Evolutionary conservation across 2,113 vertebrate species (phyloP), one percentile per base, ranked within the genome.

Genomic region (Aspiorhynchus laticeps): DNA sequence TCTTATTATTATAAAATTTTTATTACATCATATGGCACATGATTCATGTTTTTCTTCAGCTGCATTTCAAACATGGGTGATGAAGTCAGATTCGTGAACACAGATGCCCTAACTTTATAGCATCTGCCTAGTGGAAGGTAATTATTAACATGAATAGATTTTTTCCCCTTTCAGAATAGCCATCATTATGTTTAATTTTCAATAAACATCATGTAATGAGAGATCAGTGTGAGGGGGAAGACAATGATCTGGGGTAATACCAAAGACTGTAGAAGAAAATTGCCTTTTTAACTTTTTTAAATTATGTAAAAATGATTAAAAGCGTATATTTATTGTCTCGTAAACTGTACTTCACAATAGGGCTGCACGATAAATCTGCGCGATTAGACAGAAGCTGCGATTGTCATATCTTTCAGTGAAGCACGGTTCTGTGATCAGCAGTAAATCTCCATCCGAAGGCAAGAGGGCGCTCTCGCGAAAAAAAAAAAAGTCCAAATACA

Each of bases 1-100:
- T 43, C 11, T 46, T 46, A 46, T 46, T 46, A 46, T 8, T 46
- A 15, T 46, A 26, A 4, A 3, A 46, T 75, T 75, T 46, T 26
- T 46, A 46, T 75, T 46, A 75, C 73, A 75, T 75, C 38, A 75
- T 75, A 46, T 75, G 73, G 24, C 33, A 73, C 33, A 33, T 38
- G 19, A 71, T 36, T 36, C 8, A 38, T 59, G 61, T 31, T 67
- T 53, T 75, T 41, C 36, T 46, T 26, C 12, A n/a, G 12, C 6
- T 26, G 36, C 6, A 75, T 15, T 38, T 46, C 12, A 14, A 75
- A 26, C 24, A 15, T 5, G 1, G 24, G 41, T 14, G 38, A 75
- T 26, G 21, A 26, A 26, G 73, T 26, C 73, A 26, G 24, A 26
- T 75, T 15, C 12, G 7, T 75, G 3, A 43, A 75, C 21, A 41